Evolutionary conservation across 2,113 vertebrate genomes (phyloP).

Genomic region (Lasiurus borealis): DNA sequence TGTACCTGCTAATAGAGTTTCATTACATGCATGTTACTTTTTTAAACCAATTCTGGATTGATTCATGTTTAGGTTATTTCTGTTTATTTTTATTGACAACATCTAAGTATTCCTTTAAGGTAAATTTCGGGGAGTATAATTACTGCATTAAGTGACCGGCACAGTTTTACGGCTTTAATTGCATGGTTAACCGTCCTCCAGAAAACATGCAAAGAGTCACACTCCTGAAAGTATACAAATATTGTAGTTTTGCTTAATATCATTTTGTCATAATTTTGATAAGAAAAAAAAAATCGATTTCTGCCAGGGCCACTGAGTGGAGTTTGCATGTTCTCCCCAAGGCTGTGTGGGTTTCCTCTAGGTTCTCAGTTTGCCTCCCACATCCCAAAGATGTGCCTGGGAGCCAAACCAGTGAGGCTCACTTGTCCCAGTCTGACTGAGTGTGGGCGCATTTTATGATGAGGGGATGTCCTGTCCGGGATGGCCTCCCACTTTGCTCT

Average conservation of each 20-base stretch:
- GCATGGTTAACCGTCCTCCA: not conserved
- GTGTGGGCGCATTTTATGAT: not conserved
- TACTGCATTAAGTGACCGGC: not conserved
- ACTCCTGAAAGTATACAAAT: not conserved
- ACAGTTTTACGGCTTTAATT: not conserved
- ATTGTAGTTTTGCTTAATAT: not conserved
- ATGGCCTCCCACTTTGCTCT: not conserved
- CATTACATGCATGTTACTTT: not conserved
- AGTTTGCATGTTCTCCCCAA: too few species aligned
- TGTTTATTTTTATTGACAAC: not conserved
- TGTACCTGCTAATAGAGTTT: not conserved
- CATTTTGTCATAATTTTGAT: not conserved
- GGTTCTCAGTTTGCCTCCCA: not conserved
- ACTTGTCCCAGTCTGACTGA: not conserved
- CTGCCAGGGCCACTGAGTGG: not conserved
- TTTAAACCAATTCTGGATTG: not conserved
- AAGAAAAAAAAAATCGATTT: not conserved
- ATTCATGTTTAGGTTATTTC: not conserved
- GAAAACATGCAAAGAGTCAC: not conserved
- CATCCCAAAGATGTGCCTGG: not conserved
- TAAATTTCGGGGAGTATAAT: not conserved
- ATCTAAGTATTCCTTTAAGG: not conserved
- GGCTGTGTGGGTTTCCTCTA: not conserved
- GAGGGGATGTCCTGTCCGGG: not conserved
- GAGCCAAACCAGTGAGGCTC: not conserved